Base-by-base conservation (phyloP, 2,888 invertebrate genomes). In the Xestoiulus laeticollis region DNA sequence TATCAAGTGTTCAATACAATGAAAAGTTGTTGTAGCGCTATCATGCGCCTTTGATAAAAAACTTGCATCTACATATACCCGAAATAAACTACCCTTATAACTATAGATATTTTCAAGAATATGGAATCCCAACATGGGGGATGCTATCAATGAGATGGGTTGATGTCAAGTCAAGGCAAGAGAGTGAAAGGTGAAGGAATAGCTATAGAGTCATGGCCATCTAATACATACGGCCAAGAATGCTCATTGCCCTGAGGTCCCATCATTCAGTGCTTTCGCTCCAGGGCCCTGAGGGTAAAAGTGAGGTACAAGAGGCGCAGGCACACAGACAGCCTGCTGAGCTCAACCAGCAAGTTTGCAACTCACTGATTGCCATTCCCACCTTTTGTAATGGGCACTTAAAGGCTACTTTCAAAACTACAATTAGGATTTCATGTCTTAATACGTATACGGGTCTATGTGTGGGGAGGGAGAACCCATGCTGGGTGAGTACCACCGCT, bases 391-490 rank as follows among this genome's bases (percentile, higher is more conserved):
- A 43, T 33, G 84, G 84, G 84, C 84, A 84, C 84, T 84, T 84
- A 84, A 84, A 84, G 68, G 84, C 84, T 84, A 84, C 84, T 84
- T 84, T 43, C 43, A 84, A 43, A 43, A 33, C 33, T 84, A 43
- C 84, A 84, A 84, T 84, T 84, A 84, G 43, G 68, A 84, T 33
- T 84, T 84, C 84, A 84, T 22, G 43, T 84, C 84, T 84, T 84
- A 84, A 84, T 84, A 84, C 68, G 68, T 68, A 68, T 68, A 68
- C 68, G 26, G 26, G 68, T 68, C n/a, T 68, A 68, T 68, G 68
- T 68, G 26, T 26, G 26, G 68, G 68, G 26, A 68, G 68, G 68
- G 68, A 68, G 68, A 68, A 12, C 68, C 26, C 68, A 68, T 68
- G 68, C 68, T 68, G 68, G 68, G 68, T 68, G 68, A 68, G 26